Conservation (phyloP, 2,888 invertebrate species). For the Hydraecia micacea region DNA sequence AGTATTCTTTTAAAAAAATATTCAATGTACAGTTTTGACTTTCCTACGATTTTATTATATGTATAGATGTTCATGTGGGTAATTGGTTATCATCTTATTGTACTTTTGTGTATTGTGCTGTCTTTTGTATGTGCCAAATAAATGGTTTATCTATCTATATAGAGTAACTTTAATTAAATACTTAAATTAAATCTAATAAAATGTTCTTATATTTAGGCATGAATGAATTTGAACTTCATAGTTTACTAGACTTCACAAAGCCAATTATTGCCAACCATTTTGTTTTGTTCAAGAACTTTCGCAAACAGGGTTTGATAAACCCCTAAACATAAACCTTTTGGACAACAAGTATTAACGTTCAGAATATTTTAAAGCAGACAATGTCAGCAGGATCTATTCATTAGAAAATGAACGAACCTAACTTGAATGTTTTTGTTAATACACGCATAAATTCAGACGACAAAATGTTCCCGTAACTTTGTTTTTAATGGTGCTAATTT, state of each 20-base stretch:
- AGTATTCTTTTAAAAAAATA: too few relatives aligned
- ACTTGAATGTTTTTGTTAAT: not conserved
- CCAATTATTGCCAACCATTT: not conserved
- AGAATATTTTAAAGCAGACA: constrained; percentile 5
- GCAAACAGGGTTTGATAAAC: constrained; percentile 11
- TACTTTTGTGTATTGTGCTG: too few relatives aligned
- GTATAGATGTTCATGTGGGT: too few relatives aligned
- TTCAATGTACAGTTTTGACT: too few relatives aligned
- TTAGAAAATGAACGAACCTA: not conserved
- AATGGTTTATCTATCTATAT: too few relatives aligned
- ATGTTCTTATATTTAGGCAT: too few relatives aligned
- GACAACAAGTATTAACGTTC: not conserved
- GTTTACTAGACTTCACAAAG: not conserved
- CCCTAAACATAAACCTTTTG: not conserved
- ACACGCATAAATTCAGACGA: not conserved
- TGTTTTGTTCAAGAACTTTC: constrained; percentile 3
- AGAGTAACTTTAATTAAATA: too few relatives aligned
- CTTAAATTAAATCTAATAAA: too few relatives aligned
- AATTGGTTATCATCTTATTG: too few relatives aligned
- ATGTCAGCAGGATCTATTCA: not conserved
- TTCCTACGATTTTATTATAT: too few relatives aligned
- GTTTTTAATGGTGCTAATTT: not conserved
- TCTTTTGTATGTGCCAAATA: too few relatives aligned
- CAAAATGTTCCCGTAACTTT: not conserved
- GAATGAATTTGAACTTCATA: not conserved